A percentile compares a stretch with the other conserved stretches of the same genome.
Evolutionary conservation across 2,797 vertebrate genomes (phyloP).

Genomic region (Acipenser oxyrinchus): DNA sequence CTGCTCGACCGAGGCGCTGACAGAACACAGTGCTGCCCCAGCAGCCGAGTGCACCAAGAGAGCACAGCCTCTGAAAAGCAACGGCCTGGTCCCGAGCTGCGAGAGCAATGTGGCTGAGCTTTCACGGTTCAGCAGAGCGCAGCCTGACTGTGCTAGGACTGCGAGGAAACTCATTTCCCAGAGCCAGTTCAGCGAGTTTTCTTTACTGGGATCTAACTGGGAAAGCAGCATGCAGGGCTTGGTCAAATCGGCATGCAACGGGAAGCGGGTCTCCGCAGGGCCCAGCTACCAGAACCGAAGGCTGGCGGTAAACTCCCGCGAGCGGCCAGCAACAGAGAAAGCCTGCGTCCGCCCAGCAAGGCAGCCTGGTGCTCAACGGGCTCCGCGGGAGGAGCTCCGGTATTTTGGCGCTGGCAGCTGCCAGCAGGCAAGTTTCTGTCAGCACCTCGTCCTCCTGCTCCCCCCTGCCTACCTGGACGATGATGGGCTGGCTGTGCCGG

Average conservation of each 20-base stretch:
- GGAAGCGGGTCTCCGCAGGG: constrained; percentile 53
- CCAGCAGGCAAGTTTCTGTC: constrained; percentile 26
- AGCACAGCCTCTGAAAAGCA: not conserved
- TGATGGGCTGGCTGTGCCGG: constrained; percentile 87
- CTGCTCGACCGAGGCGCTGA: constrained; percentile 61
- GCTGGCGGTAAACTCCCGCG: constrained; percentile 65
- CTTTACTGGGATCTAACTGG: constrained; percentile 80
- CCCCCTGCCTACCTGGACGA: constrained; percentile 84
- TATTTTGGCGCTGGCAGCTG: constrained; percentile 33
- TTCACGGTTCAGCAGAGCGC: constrained; percentile 29
- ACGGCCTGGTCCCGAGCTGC: not conserved
- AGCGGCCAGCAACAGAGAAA: constrained; percentile 47
- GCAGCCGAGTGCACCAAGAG: not conserved
- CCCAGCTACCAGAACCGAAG: constrained; percentile 73
- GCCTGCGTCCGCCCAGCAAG: constrained; percentile 32
- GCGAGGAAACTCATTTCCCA: constrained; percentile 67
- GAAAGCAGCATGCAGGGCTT: constrained; percentile 83
- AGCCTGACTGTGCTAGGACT: constrained; percentile 48
- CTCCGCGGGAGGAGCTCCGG: constrained; percentile 37
- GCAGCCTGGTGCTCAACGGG: constrained; percentile 47
- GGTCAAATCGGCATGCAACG: constrained; percentile 70
- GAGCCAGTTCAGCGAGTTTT: constrained; percentile 76
- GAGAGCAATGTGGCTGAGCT: constrained; percentile 34
- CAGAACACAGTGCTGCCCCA: constrained; percentile 40
- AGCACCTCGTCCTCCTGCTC: constrained; percentile 47